Percentiles rank a stretch among this genome's conserved stretches.
phyloP scores from a whole-genome alignment of 2,797 vertebrate genomes.

The Gorsachius magnificus region DNA sequence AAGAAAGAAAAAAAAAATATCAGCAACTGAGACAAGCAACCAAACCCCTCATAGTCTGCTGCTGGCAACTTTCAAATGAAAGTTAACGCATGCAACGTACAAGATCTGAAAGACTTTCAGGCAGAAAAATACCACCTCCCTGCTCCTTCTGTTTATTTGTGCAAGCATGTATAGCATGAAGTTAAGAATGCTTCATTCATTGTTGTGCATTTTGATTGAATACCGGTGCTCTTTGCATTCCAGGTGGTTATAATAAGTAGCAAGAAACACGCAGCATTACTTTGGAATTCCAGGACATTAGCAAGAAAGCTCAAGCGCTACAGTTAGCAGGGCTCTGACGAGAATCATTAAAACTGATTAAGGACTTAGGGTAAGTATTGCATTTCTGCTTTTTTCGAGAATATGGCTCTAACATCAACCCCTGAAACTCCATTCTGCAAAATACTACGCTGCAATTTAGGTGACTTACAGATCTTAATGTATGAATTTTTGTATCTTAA shows the following conservation, averaged over 20 bases:
- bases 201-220: constrained; percentile 5
- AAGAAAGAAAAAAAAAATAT: background rate
- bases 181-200: background rate
- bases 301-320: constrained; percentile 27
- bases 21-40: constrained; percentile 36
- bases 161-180: background rate
- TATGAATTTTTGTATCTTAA: constrained; percentile 41
- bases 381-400: constrained; percentile 38
- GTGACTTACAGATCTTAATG: constrained; percentile 49
- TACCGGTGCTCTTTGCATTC: constrained; percentile 21
- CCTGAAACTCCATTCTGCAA: constrained; percentile 43
- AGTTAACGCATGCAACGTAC: background rate
- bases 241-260: constrained; percentile 49
- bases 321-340: constrained; percentile 47
- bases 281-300: constrained; percentile 57
- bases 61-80: background rate
- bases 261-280: constrained; percentile 35
- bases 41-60: background rate
- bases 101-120: background rate
- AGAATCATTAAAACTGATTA: constrained; percentile 17
- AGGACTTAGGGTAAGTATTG: constrained; percentile 46
- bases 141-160: background rate
- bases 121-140: background rate
- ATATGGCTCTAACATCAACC: constrained; percentile 25
- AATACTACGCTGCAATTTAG: constrained; percentile 43